Percentiles rank a stretch among this genome's conserved stretches.
Evolutionary conservation across 2,797 vertebrate species (phyloP).

Genomic region (Liparis tanakae): DNA sequence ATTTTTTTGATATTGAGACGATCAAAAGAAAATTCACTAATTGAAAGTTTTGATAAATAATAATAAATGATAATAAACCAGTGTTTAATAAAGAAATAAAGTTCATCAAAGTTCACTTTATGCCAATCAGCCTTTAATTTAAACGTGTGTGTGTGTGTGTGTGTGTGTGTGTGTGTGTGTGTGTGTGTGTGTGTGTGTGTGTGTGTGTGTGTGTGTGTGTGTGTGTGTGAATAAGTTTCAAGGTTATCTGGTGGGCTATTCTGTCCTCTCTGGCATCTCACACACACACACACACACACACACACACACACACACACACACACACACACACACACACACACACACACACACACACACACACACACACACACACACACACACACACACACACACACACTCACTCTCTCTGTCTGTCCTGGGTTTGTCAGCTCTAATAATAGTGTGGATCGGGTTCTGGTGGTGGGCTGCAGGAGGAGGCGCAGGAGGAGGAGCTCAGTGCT

Average conservation of each 20-base stretch:
- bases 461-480: not conserved
- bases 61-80: no score
- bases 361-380: constrained; percentile 21
- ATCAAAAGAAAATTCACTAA: no score
- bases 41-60: no score
- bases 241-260: constrained; percentile 52
- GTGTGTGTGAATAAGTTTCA: constrained; percentile 27
- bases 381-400: constrained; percentile 19
- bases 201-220: no score
- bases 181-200: not conserved
- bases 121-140: no score
- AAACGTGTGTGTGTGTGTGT: no score
- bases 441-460: constrained; percentile 61
- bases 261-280: constrained; percentile 59
- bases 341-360: constrained; percentile 16
- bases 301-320: constrained; percentile 26
- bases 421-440: constrained; percentile 80
- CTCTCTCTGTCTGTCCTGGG: not conserved
- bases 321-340: constrained; percentile 18
- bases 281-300: constrained; percentile 12
- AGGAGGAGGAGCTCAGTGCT: constrained; percentile 37
- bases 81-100: no score
- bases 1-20: no score
- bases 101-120: no score
- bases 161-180: not conserved